Conservation (phyloP, 64 coral and sea anemone species). For the Montipora cactus region DNA sequence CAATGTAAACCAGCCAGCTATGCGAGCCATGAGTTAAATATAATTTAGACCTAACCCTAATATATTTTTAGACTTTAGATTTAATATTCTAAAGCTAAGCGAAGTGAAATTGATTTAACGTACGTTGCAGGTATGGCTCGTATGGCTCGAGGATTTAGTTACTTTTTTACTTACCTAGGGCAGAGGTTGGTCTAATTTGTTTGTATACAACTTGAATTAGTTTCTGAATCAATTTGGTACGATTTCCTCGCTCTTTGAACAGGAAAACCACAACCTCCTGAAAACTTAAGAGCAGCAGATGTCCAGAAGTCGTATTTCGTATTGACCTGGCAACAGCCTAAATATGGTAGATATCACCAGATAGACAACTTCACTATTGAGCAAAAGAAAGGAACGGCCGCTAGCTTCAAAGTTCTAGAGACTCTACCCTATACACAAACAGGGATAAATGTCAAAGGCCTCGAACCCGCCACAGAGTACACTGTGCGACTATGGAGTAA, state of each 20-base stretch:
- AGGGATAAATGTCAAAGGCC: neutral
- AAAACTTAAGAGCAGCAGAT: neutral
- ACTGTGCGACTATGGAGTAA: constrained; percentile 12
- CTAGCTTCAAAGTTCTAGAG: neutral
- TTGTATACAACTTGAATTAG: too few species aligned
- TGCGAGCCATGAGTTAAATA: too few species aligned
- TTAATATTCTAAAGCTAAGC: too few species aligned
- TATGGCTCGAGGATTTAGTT: too few species aligned
- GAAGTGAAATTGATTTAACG: too few species aligned
- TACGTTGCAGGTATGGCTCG: too few species aligned
- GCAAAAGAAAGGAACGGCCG: neutral
- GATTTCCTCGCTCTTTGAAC: neutral
- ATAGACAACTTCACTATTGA: neutral
- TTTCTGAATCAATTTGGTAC: too few species aligned
- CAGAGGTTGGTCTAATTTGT: too few species aligned
- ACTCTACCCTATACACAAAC: constrained; percentile 4
- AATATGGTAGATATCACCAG: neutral
- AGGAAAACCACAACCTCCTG: neutral
- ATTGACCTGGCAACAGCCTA: neutral
- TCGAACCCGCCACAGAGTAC: neutral
- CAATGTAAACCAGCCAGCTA: too few species aligned
- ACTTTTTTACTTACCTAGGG: too few species aligned
- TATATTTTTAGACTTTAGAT: too few species aligned
- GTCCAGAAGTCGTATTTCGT: neutral
- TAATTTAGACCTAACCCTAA: too few species aligned